Percentiles rank a stretch among this genome's conserved stretches.
Evolutionary conservation across 2,113 vertebrate genomes (phyloP).

Genomic region (Hylia prasina): DNA sequence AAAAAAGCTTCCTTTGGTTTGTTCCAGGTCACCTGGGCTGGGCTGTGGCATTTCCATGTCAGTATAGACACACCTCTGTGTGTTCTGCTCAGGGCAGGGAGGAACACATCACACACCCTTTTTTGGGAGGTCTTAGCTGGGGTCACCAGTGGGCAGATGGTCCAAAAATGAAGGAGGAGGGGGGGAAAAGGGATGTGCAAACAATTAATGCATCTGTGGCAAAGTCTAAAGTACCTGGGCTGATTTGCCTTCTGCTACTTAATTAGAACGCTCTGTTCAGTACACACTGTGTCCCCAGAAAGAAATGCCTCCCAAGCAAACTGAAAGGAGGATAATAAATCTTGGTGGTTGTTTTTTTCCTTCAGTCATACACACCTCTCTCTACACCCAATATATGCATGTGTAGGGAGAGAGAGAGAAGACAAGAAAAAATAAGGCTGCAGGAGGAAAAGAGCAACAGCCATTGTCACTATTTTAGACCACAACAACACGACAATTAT

Average conservation of each 20-base stretch:
- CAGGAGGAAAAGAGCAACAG: background rate
- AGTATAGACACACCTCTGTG: background rate
- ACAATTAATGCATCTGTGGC: background rate
- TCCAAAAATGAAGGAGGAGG: rapidly evolving
- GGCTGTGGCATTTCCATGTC: background rate
- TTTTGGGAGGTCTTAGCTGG: background rate
- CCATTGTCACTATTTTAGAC: no score
- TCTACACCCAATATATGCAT: background rate
- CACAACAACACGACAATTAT: no score
- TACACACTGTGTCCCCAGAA: background rate
- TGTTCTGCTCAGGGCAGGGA: background rate
- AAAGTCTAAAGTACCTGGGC: background rate
- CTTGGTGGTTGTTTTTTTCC: no score
- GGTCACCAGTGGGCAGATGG: background rate
- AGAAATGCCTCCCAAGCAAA: background rate
- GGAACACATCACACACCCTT: background rate
- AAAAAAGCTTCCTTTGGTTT: background rate
- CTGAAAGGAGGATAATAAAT: background rate
- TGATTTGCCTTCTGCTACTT: constrained; percentile 11
- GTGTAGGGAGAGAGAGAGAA: background rate
- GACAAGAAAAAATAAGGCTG: background rate
- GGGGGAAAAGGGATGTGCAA: background rate
- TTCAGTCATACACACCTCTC: background rate
- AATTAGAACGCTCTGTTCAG: background rate
- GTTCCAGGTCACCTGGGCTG: background rate